These are phyloP conservation scores for Masticophis lateralis DNA, from an alignment of 2,797 vertebrate species.

Conservation along the genomic window DNA sequence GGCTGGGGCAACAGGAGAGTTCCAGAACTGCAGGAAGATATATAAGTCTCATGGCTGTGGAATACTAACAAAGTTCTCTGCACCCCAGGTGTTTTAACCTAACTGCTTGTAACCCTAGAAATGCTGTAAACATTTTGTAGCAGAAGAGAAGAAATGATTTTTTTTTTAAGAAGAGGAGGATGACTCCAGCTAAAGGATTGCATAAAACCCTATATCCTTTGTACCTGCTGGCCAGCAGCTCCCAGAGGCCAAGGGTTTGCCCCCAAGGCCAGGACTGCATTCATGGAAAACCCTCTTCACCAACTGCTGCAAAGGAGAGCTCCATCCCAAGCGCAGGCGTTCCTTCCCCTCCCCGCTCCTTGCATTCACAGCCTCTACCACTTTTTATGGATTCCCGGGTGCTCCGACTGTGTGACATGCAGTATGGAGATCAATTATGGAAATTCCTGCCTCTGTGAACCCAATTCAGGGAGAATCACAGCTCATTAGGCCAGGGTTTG, in stretches of 20 bases:
- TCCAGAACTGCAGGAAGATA: not conserved
- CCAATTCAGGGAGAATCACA: constrained; percentile 62
- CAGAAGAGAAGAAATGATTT: not conserved
- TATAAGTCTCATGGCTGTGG: not conserved
- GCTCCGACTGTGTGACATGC: constrained; percentile 27
- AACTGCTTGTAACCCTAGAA: not conserved
- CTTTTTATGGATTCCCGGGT: constrained; percentile 4
- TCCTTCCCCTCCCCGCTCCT: not conserved
- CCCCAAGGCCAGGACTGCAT: not conserved
- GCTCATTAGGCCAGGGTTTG: constrained; percentile 60
- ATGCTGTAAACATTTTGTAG: not conserved
- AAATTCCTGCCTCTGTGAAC: constrained; percentile 70
- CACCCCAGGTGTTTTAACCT: not conserved
- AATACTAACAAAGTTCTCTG: not conserved
- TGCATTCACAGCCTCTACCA: not conserved
- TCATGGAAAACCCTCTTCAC: not conserved
- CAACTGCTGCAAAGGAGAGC: not conserved
- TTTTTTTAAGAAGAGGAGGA: not conserved
- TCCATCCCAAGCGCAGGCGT: not conserved
- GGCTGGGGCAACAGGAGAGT: not conserved
- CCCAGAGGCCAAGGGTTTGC: not conserved
- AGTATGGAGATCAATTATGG: constrained; percentile 70
- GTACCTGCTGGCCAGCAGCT: not conserved
- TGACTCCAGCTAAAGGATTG: not conserved
- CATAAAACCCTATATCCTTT: not conserved